Percentiles rank a stretch among this genome's conserved stretches.
phyloP scores from a whole-genome alignment of 2,797 vertebrate species.

The Peromyscus nudipes region DNA sequence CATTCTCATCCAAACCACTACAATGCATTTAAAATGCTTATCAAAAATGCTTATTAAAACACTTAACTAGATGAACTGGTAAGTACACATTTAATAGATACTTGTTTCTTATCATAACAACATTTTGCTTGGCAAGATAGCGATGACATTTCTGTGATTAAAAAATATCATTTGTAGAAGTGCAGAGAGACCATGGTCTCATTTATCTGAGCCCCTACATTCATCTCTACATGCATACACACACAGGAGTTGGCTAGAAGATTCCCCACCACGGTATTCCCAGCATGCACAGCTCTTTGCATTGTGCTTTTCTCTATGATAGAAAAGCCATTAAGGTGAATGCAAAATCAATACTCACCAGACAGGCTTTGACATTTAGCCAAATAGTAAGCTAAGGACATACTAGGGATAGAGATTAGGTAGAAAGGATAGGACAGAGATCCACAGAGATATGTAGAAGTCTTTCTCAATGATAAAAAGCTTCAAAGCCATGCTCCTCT shows the following conservation, averaged over 20 bases:
- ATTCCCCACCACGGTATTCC: background rate
- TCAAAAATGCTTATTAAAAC: background rate
- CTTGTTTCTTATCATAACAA: background rate
- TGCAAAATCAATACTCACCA: slow-evolving; percentile 41
- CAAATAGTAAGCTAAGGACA: background rate
- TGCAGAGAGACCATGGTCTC: background rate
- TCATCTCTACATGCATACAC: background rate
- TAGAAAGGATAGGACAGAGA: background rate
- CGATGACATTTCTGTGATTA: background rate
- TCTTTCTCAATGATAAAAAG: background rate
- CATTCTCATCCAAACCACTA: background rate
- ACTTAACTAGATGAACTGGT: background rate
- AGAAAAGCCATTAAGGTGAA: background rate
- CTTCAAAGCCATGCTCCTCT: background rate
- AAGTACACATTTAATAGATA: background rate
- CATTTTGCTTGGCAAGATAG: background rate
- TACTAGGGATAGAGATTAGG: background rate
- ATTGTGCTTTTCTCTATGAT: background rate
- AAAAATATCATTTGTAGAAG: background rate
- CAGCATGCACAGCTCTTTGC: background rate
- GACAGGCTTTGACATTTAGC: background rate
- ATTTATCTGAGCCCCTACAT: too few relatives aligned
- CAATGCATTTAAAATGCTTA: background rate
- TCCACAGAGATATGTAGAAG: background rate
- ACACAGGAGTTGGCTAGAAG: background rate